Base-by-base conservation (phyloP, 2,113 vertebrate species). In the Vidua chalybeata region DNA sequence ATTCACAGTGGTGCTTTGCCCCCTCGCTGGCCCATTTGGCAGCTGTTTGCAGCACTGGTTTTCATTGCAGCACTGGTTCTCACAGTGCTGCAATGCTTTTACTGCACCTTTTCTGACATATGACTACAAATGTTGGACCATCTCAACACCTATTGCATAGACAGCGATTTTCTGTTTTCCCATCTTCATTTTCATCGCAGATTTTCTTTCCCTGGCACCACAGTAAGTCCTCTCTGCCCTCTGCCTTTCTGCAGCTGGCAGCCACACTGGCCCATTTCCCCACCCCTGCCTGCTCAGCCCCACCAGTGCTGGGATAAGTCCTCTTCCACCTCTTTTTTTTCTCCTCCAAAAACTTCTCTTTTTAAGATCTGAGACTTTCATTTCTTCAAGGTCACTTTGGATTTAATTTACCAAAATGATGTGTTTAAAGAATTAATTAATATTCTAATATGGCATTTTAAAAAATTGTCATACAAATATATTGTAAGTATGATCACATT, bases 401-500 rank as follows among this genome's bases (percentile, higher is more conserved):
- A 64, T 90, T 71, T 80, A 93, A 85, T 90, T 97, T 72, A 79
- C 64, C 93, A 90, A 85, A 95, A 88, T 35, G 64, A 79, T 89
- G 35, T 43, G 55, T 66, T 24, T 6, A 12, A 67, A 73, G 91
- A 96, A 90, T 93, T 96, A 97, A 96, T 97, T 93, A 97, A 85
- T 91, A 97, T 86, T 82, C 51, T 37, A 90, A 95, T 94, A 74
- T 13, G 90, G 75, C 78, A 87, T 92, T 97, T 81, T 69, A 48
- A 23, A 72, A 94, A 94, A 94, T 75, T 96, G 83, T 68, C 61
- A 88, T 87, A 94, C 93, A 96, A 85, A 84, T 96, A 76, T 68
- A 92, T 90, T 97, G 31, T 69, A 61, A 96, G 96, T 96, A 61
- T 84, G 95, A 90, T 88, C 96, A 92, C 95, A 97, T 96, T 87